Evolutionary conservation across 2,888 invertebrate genomes (phyloP).

Genomic region (Epiblema foenella): DNA sequence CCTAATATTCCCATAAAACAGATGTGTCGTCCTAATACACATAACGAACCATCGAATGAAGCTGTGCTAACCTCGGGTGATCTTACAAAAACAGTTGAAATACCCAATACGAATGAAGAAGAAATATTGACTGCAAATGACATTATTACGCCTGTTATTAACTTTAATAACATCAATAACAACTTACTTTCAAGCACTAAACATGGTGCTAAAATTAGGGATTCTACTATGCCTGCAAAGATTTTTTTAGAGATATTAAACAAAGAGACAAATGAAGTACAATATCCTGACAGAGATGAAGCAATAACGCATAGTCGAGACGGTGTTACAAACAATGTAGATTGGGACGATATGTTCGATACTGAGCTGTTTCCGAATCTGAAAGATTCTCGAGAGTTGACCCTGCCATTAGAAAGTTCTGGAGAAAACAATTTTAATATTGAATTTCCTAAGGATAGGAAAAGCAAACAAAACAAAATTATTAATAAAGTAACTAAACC

Average conservation of each 20-base stretch:
- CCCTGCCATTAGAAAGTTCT: conserved; percentile 1
- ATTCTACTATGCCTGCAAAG: neutral
- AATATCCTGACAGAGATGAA: neutral
- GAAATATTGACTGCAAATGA: conserved; percentile 36
- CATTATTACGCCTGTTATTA: conserved; percentile 27
- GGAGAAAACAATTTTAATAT: conserved; percentile 4
- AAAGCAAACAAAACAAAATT: conserved; percentile 27
- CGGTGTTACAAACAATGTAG: conserved; percentile 44
- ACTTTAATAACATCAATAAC: conserved; percentile 7
- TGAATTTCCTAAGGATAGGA: conserved; percentile 25
- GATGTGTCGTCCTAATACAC: neutral
- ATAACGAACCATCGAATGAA: conserved; percentile 6
- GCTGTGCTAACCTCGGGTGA: conserved; percentile 1
- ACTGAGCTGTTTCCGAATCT: conserved; percentile 57
- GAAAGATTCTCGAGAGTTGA: neutral
- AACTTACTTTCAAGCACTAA: conserved; percentile 26
- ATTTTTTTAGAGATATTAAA: conserved; percentile 12
- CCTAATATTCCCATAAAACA: neutral
- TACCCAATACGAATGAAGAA: conserved; percentile 18
- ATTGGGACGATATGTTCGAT: conserved; percentile 72
- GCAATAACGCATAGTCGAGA: neutral
- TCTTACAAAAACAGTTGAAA: conserved; percentile 17
- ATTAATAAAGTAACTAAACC: conserved; percentile 46
- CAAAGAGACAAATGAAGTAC: neutral
- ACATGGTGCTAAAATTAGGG: neutral